phyloP scores from a whole-genome alignment of 2,113 vertebrate species.

The Colossoma macropomum region DNA sequence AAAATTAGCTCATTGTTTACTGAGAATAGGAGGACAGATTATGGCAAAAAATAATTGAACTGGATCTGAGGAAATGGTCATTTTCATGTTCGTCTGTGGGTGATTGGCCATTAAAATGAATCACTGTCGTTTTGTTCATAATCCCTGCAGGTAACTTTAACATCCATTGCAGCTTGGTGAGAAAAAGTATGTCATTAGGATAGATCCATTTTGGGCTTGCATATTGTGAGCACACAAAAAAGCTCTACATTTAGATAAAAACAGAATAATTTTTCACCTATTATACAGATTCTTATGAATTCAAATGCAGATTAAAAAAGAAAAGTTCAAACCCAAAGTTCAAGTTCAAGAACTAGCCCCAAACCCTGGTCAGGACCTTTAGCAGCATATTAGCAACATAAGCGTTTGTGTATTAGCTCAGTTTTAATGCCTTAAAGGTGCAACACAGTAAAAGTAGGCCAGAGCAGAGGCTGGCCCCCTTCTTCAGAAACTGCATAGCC shows the following conservation, averaged over 20 bases:
- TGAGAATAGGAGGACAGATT: neutral
- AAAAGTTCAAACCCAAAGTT: neutral
- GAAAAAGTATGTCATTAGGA: neutral
- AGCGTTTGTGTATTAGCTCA: neutral
- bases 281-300: neutral
- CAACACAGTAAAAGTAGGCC: neutral
- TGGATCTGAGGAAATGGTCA: neutral
- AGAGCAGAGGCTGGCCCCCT: neutral
- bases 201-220: neutral
- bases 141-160: neutral
- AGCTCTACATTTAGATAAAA: neutral
- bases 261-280: neutral
- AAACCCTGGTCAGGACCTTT: neutral
- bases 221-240: neutral
- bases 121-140: neutral
- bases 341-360: neutral
- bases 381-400: neutral
- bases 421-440: neutral
- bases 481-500: neutral
- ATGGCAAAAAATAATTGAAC: neutral
- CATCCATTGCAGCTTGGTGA: neutral
- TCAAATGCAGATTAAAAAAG: neutral
- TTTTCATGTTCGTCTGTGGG: neutral
- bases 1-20: constrained; percentile 13
- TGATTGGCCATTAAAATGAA: neutral